phyloP scores from a whole-genome alignment of 2,797 vertebrate genomes.

The Helostoma temminkii region DNA sequence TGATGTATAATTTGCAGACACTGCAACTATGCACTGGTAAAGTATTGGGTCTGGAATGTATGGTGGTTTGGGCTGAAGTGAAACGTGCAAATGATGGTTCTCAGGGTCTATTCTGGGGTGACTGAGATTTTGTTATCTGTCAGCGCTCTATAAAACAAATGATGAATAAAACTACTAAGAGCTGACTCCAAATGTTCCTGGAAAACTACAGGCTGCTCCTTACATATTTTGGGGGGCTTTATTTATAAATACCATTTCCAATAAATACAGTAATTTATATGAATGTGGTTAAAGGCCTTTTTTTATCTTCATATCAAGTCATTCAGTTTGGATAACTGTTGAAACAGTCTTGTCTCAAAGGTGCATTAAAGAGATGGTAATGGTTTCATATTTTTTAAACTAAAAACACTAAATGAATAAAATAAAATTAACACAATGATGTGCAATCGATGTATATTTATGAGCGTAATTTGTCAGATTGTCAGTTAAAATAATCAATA shows the following conservation, averaged over 20 bases:
- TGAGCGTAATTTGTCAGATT: conserved; percentile 62
- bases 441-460: conserved; percentile 78
- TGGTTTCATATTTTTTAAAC: conserved; percentile 59
- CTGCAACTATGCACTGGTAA: conserved; percentile 63
- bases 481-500: conserved; percentile 79
- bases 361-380: conserved; percentile 31
- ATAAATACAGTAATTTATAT: conserved; percentile 29
- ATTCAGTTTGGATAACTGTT: background rate
- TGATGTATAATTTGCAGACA: conserved; percentile 70
- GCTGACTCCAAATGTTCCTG: conserved; percentile 47
- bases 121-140: conserved; percentile 67
- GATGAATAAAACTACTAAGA: conserved; percentile 50
- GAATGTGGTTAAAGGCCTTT: conserved; percentile 10
- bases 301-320: conserved; percentile 7
- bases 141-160: conserved; percentile 62
- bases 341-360: conserved; percentile 23
- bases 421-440: conserved; percentile 60
- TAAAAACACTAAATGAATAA: conserved; percentile 67
- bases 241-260: conserved; percentile 32
- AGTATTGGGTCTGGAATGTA: conserved; percentile 59
- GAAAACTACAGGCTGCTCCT: conserved; percentile 43
- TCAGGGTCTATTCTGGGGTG: conserved; percentile 53
- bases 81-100: conserved; percentile 55
- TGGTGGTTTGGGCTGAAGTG: conserved; percentile 59
- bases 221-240: conserved; percentile 44